These are phyloP conservation scores for Coleophora flavipennella DNA, from an alignment of 2,888 invertebrate genomes.

Conservation along the genomic window DNA sequence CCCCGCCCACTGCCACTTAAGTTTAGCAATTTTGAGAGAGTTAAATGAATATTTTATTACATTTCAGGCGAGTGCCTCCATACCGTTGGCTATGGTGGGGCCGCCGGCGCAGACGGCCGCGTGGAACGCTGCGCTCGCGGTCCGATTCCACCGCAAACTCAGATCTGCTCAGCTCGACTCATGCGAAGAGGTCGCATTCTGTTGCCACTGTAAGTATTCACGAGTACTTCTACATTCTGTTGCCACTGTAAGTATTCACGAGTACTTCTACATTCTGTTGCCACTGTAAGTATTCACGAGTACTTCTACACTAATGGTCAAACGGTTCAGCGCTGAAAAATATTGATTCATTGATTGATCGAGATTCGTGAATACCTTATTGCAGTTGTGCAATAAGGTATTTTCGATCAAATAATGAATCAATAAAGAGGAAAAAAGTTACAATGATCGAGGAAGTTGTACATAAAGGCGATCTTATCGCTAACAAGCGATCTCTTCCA, in stretches of 20 bases:
- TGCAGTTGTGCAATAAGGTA: too few species aligned
- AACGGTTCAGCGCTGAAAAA: too few species aligned
- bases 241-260: conserved; percentile 36
- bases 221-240: conserved; percentile 37
- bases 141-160: conserved; percentile 68
- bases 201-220: conserved; percentile 43
- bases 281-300: conserved; percentile 32
- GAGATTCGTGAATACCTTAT: too few species aligned
- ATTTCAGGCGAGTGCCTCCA: conserved; percentile 74
- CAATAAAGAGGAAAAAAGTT: too few species aligned
- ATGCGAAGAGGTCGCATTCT: conserved; percentile 52
- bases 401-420: too few species aligned
- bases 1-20: too few species aligned
- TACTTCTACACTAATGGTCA: conserved; percentile 36
- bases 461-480: too few species aligned
- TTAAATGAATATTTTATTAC: too few species aligned
- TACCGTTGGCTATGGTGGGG: conserved; percentile 76
- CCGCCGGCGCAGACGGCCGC: conserved; percentile 40
- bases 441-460: too few species aligned
- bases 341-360: too few species aligned
- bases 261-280: conserved; percentile 42
- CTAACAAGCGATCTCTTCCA: too few species aligned
- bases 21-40: too few species aligned
- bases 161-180: conserved; percentile 67
- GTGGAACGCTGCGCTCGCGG: conserved; percentile 56